Evolutionary conservation across 2,888 invertebrate genomes (phyloP).

Genomic region (Lamellibrachia satsuma): DNA sequence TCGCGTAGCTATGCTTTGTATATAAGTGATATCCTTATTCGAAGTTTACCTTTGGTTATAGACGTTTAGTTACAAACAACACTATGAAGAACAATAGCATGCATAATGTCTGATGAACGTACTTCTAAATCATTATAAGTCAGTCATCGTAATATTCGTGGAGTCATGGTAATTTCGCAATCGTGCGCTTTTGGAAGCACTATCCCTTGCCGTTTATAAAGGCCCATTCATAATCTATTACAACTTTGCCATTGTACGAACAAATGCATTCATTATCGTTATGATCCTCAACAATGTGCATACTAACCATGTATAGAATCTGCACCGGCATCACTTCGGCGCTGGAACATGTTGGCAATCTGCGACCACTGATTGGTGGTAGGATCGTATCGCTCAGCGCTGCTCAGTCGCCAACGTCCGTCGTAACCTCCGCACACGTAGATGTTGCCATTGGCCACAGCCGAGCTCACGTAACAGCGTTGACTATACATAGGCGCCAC

Average conservation of each 20-base stretch:
- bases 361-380: slow-evolving; percentile 82
- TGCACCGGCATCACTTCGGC: slow-evolving; percentile 82
- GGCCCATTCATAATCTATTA: neutral
- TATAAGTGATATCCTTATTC: neutral
- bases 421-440: slow-evolving; percentile 67
- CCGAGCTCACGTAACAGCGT: slow-evolving; percentile 75
- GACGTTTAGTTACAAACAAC: too few relatives aligned
- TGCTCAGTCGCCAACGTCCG: slow-evolving; percentile 81
- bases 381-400: slow-evolving; percentile 86
- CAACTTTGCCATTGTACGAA: neutral
- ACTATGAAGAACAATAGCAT: too few relatives aligned
- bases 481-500: slow-evolving; percentile 67
- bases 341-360: slow-evolving; percentile 81
- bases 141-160: too few relatives aligned
- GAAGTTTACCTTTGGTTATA: too few relatives aligned
- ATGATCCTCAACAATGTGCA: neutral
- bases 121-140: too few relatives aligned
- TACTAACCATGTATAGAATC: slow-evolving; percentile 72
- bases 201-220: neutral
- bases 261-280: neutral
- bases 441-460: slow-evolving; percentile 54
- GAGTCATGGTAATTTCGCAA: too few relatives aligned
- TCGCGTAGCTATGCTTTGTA: neutral
- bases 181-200: neutral
- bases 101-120: too few relatives aligned